Evolutionary conservation across 2,888 invertebrate genomes (phyloP).

Genomic region (Sepioteuthis lessoniana): DNA sequence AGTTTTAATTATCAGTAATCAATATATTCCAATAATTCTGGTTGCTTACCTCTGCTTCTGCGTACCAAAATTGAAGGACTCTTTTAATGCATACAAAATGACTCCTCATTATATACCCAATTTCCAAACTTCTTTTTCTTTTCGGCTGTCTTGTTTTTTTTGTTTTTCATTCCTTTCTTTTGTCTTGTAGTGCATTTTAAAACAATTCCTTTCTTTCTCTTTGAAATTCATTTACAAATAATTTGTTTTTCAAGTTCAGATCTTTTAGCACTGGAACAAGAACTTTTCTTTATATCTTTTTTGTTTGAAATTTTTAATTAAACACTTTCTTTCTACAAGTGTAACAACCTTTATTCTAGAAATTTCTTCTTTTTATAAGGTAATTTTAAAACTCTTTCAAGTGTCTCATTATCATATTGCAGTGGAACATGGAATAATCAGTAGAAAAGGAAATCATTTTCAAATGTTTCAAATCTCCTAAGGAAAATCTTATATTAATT

Average conservation of each 20-base stretch:
- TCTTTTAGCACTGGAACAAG: background rate
- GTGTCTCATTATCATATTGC: background rate
- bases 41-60: background rate
- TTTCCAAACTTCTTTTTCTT: background rate
- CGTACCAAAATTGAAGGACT: background rate
- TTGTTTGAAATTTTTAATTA: background rate
- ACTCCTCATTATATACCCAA: background rate
- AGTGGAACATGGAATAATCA: background rate
- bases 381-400: no score
- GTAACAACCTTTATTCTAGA: background rate
- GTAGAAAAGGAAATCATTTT: background rate
- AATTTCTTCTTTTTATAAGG: background rate
- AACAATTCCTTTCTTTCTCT: background rate
- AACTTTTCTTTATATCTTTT: background rate
- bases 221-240: background rate
- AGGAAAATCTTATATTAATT: background rate
- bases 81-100: background rate
- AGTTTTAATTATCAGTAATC: constrained; percentile 33
- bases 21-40: background rate
- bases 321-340: background rate
- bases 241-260: background rate
- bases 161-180: no score
- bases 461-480: background rate
- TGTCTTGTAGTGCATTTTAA: no score
- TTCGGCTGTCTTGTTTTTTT: background rate